A percentile compares a stretch with the other conserved stretches of the same genome.
phyloP scores from a whole-genome alignment of 1,140 invertebrate genomes.

The Cydia strobilella region DNA sequence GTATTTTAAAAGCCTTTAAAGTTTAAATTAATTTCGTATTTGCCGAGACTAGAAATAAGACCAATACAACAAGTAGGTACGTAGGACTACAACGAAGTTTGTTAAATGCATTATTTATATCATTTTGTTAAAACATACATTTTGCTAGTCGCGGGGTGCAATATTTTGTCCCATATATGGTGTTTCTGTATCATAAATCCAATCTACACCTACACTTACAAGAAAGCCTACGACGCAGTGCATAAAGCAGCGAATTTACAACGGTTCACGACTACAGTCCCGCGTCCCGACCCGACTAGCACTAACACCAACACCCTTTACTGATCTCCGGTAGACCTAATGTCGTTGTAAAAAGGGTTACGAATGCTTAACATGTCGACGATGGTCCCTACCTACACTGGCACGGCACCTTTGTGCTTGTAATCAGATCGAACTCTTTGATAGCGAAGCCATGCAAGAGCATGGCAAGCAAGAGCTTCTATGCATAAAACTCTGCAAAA shows the following conservation, averaged over 20 bases:
- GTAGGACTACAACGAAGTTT: background rate
- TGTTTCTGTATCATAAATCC: slow-evolving; percentile 6
- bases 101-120: background rate
- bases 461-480: too few relatives aligned
- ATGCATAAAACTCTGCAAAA: too few relatives aligned
- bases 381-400: too few relatives aligned
- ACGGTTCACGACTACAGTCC: background rate
- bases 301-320: background rate
- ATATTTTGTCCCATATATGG: slow-evolving; percentile 7
- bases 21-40: too few relatives aligned
- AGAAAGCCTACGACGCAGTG: background rate
- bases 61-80: too few relatives aligned
- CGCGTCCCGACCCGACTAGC: too few relatives aligned
- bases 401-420: background rate
- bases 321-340: too few relatives aligned
- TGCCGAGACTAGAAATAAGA: too few relatives aligned
- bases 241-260: background rate
- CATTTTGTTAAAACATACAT: background rate
- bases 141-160: background rate
- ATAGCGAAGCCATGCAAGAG: background rate
- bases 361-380: background rate
- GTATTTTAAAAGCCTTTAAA: too few relatives aligned
- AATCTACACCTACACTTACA: background rate
- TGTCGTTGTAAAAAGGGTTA: too few relatives aligned
- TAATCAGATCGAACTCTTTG: background rate